Percentiles rank a stretch among this genome's conserved stretches.
These are phyloP conservation scores for Cosmia trapezina DNA, from an alignment of 2,888 invertebrate species.

Conservation along the genomic window DNA sequence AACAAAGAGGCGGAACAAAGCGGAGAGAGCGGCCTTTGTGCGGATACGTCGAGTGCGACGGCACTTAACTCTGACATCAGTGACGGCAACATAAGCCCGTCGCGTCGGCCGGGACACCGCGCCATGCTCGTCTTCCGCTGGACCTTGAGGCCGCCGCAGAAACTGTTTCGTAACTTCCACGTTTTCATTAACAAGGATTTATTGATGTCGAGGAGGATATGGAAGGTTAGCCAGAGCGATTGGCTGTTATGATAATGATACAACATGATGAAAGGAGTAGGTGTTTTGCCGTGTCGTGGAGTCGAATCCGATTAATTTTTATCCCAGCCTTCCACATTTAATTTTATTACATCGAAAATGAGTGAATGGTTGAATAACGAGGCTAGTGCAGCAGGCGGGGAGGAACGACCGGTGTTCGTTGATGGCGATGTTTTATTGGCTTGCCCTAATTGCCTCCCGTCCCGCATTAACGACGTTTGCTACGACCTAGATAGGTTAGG, in stretches of 20 bases:
- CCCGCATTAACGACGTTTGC: conserved; percentile 81
- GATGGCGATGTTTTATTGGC: conserved; percentile 84
- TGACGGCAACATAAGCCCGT: conserved; percentile 73
- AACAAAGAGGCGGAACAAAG: conserved; percentile 89
- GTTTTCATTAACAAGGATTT: conserved; percentile 32
- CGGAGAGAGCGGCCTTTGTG: conserved; percentile 88
- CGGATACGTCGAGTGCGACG: conserved; percentile 82
- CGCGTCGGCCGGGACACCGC: conserved; percentile 57
- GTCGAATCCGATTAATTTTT: neutral
- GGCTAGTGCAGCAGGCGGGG: conserved; percentile 65
- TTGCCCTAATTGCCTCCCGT: conserved; percentile 86
- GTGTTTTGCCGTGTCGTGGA: neutral
- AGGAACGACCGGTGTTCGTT: conserved; percentile 78
- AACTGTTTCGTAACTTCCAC: conserved; percentile 19
- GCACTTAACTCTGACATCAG: conserved; percentile 86
- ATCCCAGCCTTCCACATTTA: neutral
- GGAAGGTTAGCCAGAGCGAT: conserved; percentile 9
- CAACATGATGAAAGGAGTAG: neutral
- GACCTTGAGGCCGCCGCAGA: conserved; percentile 44
- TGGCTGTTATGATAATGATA: conserved; percentile 1
- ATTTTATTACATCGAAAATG: conserved; percentile 27
- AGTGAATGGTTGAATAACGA: conserved; percentile 39
- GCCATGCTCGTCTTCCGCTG: conserved; percentile 55
- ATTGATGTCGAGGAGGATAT: conserved; percentile 18
- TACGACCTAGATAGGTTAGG: conserved; percentile 78